Evolutionary conservation across 2,888 invertebrate genomes (phyloP), one percentile per base, ranked within the genome.

Genomic region (Masnerella sp.): DNA sequence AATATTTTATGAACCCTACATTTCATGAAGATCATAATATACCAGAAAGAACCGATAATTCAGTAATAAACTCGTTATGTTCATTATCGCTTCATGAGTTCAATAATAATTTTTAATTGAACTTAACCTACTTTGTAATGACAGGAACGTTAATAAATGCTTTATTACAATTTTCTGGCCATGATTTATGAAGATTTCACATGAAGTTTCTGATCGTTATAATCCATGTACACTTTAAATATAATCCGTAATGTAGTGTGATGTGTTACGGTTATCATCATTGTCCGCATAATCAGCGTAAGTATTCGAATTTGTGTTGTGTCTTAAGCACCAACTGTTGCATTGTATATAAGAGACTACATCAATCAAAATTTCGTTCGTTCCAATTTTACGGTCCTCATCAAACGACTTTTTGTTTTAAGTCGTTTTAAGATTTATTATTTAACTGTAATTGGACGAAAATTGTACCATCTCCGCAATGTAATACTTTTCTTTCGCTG

Each of bases 251-350:
- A 65, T 22, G 20, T 17, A 65, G 54, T 54, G 47, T 32, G 22
- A 65, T 45, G 51, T 52, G 65, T 47, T 65, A 65, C 65, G 47
- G 54, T 65, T 54, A 54, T 47, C 47, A 38, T 43, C 47, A 54
- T 65, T 65, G 65, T 45, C 54, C 28, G 54, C 54, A 54, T 64
- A 64, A 64, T 64, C 45, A 64, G 54, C 43, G 52, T 32, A 43
- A 32, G 62, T 64, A 54, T 65, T 54, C 45, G 45, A 65, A 54
- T 65, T 65, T 47, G 38, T 5, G 28, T 30, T 54, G 54, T 45
- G 47, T 54, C 64, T 54, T 65, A 38, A 65, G 36, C 54, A 45
- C 30, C 45, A 65, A 65, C 54, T 54, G 43, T 65, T 65, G 47
- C 64, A 20, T 28, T 12, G 36, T 20, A 28, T 47, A 14, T 54